A percentile compares a stretch with the other conserved stretches of the same genome.
Conservation (phyloP, 2,888 invertebrate genomes). For the Oxyteleia sp. region DNA sequence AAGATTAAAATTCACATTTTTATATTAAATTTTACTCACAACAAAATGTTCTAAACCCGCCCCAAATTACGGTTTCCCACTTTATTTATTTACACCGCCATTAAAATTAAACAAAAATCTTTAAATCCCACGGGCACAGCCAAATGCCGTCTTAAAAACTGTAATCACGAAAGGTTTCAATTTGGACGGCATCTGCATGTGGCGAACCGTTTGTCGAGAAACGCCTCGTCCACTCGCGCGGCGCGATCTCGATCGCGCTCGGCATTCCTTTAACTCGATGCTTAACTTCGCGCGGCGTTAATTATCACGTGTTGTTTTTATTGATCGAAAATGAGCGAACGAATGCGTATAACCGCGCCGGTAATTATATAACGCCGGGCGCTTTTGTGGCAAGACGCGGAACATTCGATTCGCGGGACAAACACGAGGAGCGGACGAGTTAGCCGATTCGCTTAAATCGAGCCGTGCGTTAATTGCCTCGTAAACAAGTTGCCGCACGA, state of each 20-base stretch:
- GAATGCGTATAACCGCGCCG: conserved; percentile 29
- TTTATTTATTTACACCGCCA: too few species aligned
- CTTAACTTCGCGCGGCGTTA: conserved; percentile 56
- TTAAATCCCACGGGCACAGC: too few species aligned
- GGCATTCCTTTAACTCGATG: conserved; percentile 46
- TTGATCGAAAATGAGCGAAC: conserved; percentile 50
- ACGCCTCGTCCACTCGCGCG: conserved; percentile 55
- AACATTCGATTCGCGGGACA: conserved; percentile 26
- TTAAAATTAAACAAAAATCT: too few species aligned
- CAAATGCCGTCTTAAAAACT: too few species aligned
- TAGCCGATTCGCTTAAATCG: conserved; percentile 70
- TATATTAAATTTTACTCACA: too few species aligned
- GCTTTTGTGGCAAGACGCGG: conserved; percentile 28
- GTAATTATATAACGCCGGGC: conserved; percentile 10
- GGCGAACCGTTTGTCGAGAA: conserved; percentile 37
- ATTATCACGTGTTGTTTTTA: conserved; percentile 56
- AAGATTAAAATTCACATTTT: too few species aligned
- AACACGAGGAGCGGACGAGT: conserved; percentile 38
- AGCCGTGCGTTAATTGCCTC: conserved; percentile 77
- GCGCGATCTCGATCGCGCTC: conserved; percentile 52
- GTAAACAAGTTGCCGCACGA: conserved; percentile 77
- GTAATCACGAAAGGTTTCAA: conserved; percentile 6
- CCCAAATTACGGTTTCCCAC: too few species aligned
- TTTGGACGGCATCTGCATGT: conserved; percentile 24
- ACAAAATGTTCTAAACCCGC: too few species aligned